phyloP scores from a whole-genome alignment of 1,140 invertebrate genomes.

The Euura saliciscinereae region DNA sequence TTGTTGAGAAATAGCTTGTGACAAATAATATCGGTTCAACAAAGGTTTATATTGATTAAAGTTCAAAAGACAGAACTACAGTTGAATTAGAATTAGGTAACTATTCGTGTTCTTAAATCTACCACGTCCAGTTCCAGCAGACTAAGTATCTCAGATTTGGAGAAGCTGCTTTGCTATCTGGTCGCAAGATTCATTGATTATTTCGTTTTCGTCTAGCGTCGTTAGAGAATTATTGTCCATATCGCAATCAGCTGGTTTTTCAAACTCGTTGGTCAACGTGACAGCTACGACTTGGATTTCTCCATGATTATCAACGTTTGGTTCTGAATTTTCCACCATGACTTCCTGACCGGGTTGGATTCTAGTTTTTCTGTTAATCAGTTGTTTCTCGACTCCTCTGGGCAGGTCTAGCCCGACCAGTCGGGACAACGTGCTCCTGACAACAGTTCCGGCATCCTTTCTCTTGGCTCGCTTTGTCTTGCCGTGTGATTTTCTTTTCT shows the following conservation, averaged over 20 bases:
- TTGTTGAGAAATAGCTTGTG: background rate
- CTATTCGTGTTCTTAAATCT: too few relatives aligned
- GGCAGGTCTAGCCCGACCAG: conserved; percentile 18
- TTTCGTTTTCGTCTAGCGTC: too few relatives aligned
- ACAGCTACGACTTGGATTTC: background rate
- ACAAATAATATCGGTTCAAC: too few relatives aligned
- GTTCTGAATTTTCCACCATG: background rate
- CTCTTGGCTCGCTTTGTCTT: conserved; percentile 6
- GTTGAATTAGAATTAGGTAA: too few relatives aligned
- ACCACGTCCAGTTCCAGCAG: too few relatives aligned
- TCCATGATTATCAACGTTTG: background rate
- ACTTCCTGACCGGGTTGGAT: background rate
- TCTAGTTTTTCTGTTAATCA: conserved; percentile 10
- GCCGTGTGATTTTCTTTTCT: background rate
- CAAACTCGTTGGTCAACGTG: background rate
- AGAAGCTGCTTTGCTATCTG: too few relatives aligned
- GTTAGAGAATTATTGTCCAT: too few relatives aligned
- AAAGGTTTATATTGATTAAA: too few relatives aligned
- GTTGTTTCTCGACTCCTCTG: conserved; percentile 11
- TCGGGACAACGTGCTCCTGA: conserved; percentile 16
- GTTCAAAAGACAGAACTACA: too few relatives aligned
- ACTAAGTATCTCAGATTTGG: too few relatives aligned
- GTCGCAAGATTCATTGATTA: too few relatives aligned
- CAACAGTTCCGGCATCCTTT: conserved; percentile 19
- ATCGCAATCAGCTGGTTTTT: background rate